These are phyloP conservation scores for Drosophila setosimentum DNA, from an alignment of 2,888 invertebrate genomes.

Conservation along the genomic window DNA sequence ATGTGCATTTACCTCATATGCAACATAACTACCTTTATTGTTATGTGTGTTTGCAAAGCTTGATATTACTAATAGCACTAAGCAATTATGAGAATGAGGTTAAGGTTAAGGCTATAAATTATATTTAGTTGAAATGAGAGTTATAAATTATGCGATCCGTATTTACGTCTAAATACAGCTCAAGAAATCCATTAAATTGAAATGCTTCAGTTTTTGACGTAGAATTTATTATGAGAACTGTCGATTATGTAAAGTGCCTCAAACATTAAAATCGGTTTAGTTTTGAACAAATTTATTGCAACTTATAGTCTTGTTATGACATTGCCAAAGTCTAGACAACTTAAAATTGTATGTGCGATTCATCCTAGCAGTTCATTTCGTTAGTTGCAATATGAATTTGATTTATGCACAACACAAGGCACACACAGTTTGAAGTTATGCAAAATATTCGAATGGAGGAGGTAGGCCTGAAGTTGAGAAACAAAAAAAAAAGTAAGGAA, in stretches of 20 bases:
- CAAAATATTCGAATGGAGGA: conserved; percentile 54
- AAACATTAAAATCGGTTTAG: background rate
- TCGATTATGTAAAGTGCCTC: background rate
- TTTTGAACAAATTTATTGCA: background rate
- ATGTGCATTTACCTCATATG: conserved; percentile 5
- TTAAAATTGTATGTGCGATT: background rate
- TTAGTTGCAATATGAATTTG: conserved; percentile 63
- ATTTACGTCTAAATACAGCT: background rate
- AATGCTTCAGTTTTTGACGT: background rate
- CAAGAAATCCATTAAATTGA: background rate
- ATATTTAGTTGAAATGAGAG: background rate
- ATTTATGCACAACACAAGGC: conserved; percentile 60
- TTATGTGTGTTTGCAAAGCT: background rate
- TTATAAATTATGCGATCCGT: background rate
- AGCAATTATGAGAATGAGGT: conserved; percentile 1
- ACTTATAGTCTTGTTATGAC: background rate
- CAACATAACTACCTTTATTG: conserved; percentile 2
- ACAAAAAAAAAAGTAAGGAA: background rate
- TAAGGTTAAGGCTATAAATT: background rate
- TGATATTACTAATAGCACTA: background rate
- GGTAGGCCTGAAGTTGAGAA: background rate
- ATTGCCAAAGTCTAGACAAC: background rate
- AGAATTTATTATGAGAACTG: background rate
- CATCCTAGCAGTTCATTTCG: conserved; percentile 10
- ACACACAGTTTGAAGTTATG: conserved; percentile 53